Evolutionary conservation across 2,888 invertebrate genomes (phyloP).

Genomic region (Trisateles emortualis): DNA sequence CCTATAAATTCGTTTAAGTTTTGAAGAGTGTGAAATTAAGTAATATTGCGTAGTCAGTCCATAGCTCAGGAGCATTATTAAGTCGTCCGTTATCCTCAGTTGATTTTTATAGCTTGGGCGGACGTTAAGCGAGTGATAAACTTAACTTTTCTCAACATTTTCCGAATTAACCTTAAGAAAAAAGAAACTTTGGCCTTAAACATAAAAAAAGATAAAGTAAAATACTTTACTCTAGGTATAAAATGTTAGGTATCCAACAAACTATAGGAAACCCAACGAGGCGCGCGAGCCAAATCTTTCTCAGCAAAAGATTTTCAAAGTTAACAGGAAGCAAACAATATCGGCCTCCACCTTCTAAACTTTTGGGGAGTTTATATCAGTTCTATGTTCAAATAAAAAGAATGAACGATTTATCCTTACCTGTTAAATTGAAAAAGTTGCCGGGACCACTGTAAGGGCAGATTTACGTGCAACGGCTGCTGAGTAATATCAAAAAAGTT

Average conservation of each 20-base stretch:
- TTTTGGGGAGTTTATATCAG: constrained; percentile 81
- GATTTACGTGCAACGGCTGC: constrained; percentile 83
- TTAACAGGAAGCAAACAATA: constrained; percentile 76
- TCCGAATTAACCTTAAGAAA: constrained; percentile 7
- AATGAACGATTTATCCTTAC: constrained; percentile 86
- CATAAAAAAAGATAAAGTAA: constrained; percentile 14
- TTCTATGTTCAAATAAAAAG: constrained; percentile 85
- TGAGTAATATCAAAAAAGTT: constrained; percentile 85
- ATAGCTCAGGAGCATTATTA: neutral
- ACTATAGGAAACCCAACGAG: constrained; percentile 30
- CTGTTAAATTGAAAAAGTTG: constrained; percentile 87
- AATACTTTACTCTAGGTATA: constrained; percentile 15
- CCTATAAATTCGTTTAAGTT: neutral
- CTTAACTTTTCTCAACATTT: constrained; percentile 5
- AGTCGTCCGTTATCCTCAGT: constrained; percentile 1
- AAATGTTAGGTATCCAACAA: constrained; percentile 31
- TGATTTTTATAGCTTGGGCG: constrained; percentile 8
- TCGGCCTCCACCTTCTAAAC: constrained; percentile 65
- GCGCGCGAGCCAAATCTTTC: constrained; percentile 47
- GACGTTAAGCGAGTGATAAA: constrained; percentile 5
- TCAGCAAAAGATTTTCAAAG: constrained; percentile 68
- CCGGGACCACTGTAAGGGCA: constrained; percentile 81
- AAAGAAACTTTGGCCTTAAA: neutral
- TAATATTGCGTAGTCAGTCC: neutral
- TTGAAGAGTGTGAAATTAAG: neutral